Evolutionary conservation across 1,140 invertebrate species (phyloP), one percentile per base, ranked within the genome.

Genomic region (Nasonia vitripennis): DNA sequence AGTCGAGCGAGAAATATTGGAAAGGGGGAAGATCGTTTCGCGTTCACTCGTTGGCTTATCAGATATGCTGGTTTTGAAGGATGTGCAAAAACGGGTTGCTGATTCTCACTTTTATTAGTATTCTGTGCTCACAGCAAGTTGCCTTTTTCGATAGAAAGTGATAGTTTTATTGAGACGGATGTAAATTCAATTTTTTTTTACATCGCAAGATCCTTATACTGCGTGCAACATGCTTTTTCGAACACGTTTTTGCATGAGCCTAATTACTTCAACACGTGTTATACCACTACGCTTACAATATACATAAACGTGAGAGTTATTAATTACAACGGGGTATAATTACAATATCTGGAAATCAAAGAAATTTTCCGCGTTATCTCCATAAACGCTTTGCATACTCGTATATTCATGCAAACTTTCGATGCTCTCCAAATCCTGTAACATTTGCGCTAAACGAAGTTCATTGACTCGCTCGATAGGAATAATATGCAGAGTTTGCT

Each of bases 401-500:
- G 2, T 48, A 48, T 77, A 77, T 48, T 77, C n/a, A 55, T 55
- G 14, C 10, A 55, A 55, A 55, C 51, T 55, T 45, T 45, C 41
- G 9, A 10, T 45, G 41, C 41, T 45, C 41, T 45, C 41, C 41
- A 41, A 41, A 62, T n/a, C 17, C 55, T 7, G 17, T 62, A 62
- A 7, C 1, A n/a, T 2, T 20, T 62, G 55, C 55, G 17, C 55
- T 62, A 62, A 62, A 62, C 12, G 12, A 34, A 34, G 77, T 78
- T 34, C 27, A 62, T 12, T 67, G 23, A 78, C 77, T 78, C 31
- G 27, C 27, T 2, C 12, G 68, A 37, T 37, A 37, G 27, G 20
- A 37, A 6, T 79, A 67, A 79, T 68, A 81, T 45, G 37, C 62
- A 68, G 41, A 70, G n/a, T 48, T 79, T n/a, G 17, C 67, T 7